These are phyloP conservation scores for Cosmia pyralina DNA, from an alignment of 2,888 invertebrate genomes.

Conservation along the genomic window DNA sequence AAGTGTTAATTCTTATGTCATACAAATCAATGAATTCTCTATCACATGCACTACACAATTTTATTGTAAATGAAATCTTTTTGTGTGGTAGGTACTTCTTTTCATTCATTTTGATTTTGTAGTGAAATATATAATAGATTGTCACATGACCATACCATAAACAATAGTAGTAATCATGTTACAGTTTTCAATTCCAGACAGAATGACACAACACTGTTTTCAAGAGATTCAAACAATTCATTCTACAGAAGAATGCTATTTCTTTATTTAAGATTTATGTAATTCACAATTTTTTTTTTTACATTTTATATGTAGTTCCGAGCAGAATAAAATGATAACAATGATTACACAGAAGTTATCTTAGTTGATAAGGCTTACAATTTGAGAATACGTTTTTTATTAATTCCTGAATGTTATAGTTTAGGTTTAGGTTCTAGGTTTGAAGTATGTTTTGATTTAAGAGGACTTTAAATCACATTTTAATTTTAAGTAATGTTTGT, in stretches of 20 bases:
- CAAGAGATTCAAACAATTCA: neutral
- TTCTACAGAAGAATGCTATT: neutral
- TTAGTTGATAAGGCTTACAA: constrained; percentile 54
- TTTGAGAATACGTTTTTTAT: constrained; percentile 3
- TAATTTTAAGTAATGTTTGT: neutral
- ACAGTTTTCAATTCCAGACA: neutral
- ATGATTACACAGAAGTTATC: constrained; percentile 65
- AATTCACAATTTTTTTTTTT: constrained; percentile 15
- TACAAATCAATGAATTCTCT: neutral
- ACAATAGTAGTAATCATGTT: constrained; percentile 27
- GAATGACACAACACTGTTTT: neutral
- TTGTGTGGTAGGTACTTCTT: neutral
- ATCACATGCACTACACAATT: neutral
- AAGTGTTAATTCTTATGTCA: constrained; percentile 13
- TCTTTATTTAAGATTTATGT: constrained; percentile 8
- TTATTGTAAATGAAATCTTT: neutral
- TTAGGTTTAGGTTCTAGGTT: too few relatives aligned
- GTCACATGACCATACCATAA: constrained; percentile 60
- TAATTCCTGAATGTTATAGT: neutral
- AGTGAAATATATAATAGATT: constrained; percentile 5
- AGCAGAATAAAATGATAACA: constrained; percentile 65
- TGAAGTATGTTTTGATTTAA: neutral
- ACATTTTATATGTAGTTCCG: constrained; percentile 13
- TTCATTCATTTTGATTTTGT: neutral
- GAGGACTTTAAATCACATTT: neutral